Evolutionary conservation across 2,797 vertebrate species (phyloP), one percentile per base, ranked within the genome.

Genomic region (Sebastes umbrosus): DNA sequence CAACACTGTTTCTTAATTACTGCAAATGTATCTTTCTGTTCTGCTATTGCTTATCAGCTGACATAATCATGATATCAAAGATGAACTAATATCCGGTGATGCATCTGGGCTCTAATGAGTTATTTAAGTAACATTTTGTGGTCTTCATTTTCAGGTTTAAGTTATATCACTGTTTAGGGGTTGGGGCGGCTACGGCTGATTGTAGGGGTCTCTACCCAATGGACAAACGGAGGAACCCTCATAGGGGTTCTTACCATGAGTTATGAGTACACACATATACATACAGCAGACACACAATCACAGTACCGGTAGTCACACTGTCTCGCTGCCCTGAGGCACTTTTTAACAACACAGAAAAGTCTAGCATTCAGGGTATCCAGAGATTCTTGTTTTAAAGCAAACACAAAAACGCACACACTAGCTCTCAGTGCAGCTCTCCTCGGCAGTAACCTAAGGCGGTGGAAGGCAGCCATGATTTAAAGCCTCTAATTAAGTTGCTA

Each of bases 401-500:
- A 68, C 60, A 71, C 29, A 69, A 5, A 65, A 52, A 57, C 59
- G 66, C 34, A 76, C 66, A 62, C 70, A 25, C 31, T 34, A 69
- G 31, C 66, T 71, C 67, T 54, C 25, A 1, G 34, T 78, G 54
- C 73, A 54, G 66, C 83, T 79, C 78, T 82, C 65, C 60, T 29
- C 70, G 0, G 70, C 84, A n/a, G 31, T 84, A 70, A 84, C 93
- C 84, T 12, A 1, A 60, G 87, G 91, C 88, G 12, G 55, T 66
- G 65, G 79, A 87, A 80, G 84, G 73, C 82, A 77, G 88, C 82
- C 79, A 4, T 92, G 93, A 95, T 93, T 90, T 93, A 93, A 91
- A 58, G 76, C 65, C 77, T 92, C 91, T 93, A 93, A 94, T 95
- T 94, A 94, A 92, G 85, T 84, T 80, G 83, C 91, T 90, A 85